Evolutionary conservation across 2,797 vertebrate genomes (phyloP).

Genomic region (Labeo calbasu): DNA sequence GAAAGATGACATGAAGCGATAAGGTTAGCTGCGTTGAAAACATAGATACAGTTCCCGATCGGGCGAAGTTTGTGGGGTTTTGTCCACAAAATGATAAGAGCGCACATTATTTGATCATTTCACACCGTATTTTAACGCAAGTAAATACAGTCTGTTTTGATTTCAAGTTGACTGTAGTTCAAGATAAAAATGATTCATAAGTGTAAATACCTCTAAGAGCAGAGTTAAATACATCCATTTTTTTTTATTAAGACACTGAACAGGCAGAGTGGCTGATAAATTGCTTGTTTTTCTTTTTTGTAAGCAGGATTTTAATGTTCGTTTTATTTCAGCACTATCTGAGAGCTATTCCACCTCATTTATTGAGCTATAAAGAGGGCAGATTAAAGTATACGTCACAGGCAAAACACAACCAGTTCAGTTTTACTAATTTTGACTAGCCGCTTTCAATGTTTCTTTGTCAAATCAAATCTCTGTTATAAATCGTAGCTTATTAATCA

Average conservation of each 20-base stretch:
- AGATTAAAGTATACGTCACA: constrained; percentile 39
- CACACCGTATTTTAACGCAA: no score
- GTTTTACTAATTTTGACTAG: neutral
- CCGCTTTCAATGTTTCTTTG: neutral
- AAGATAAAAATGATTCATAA: neutral
- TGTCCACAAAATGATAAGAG: no score
- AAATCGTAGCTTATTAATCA: neutral
- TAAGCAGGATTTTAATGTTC: constrained; percentile 2
- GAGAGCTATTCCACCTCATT: constrained; percentile 22
- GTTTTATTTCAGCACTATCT: constrained; percentile 4
- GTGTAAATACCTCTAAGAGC: neutral
- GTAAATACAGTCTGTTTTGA: neutral
- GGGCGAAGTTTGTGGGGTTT: no score
- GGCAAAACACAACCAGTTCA: constrained; percentile 7
- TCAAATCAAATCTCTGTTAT: neutral
- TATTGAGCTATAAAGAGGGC: constrained; percentile 46
- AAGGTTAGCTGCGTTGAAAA: no score
- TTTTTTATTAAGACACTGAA: neutral
- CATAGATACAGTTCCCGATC: no score
- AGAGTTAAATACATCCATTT: neutral
- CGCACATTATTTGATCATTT: no score
- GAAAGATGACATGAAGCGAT: no score
- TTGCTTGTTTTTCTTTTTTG: constrained; percentile 29
- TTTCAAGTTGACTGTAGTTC: neutral
- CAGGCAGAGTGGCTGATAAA: neutral